phyloP scores from a whole-genome alignment of 2,888 invertebrate genomes.

The Tholera decimalis region DNA sequence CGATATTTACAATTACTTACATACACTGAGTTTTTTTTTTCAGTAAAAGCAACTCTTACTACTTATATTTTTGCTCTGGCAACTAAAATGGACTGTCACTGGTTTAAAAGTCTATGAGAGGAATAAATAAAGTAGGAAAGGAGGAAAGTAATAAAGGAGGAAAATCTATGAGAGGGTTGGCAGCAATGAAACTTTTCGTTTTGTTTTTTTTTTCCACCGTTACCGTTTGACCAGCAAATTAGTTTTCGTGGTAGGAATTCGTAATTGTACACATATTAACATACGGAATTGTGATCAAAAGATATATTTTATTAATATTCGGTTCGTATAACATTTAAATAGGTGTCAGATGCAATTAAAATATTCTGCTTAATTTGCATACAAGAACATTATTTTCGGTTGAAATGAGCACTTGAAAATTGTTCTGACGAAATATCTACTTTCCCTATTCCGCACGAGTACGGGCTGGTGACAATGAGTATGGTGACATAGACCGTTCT shows the following conservation, averaged over 20 bases:
- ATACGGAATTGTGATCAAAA: constrained; percentile 48
- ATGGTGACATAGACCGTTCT: no score
- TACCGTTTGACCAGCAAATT: constrained; percentile 64
- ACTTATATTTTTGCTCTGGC: no score
- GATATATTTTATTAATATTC: constrained; percentile 45
- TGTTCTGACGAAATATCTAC: neutral
- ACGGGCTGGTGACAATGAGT: no score
- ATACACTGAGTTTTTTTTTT: no score
- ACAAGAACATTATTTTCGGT: neutral
- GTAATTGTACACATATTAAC: constrained; percentile 60
- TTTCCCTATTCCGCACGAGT: no score
- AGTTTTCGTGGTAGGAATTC: constrained; percentile 65
- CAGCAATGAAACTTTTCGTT: constrained; percentile 61
- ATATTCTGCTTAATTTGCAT: constrained; percentile 21
- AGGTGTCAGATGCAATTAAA: constrained; percentile 25
- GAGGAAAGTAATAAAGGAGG: no score
- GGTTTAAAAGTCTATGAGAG: constrained; percentile 65
- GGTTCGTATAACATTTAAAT: constrained; percentile 28
- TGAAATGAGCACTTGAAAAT: constrained; percentile 1
- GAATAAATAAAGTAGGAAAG: no score
- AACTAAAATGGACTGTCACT: no score
- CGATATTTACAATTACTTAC: no score
- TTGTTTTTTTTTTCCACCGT: constrained; percentile 53
- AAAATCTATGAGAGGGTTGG: constrained; percentile 58
- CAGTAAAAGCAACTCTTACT: no score